These are phyloP conservation scores for Tyrophagus putrescentiae DNA, from an alignment of 1,140 invertebrate genomes.

Conservation along the genomic window DNA sequence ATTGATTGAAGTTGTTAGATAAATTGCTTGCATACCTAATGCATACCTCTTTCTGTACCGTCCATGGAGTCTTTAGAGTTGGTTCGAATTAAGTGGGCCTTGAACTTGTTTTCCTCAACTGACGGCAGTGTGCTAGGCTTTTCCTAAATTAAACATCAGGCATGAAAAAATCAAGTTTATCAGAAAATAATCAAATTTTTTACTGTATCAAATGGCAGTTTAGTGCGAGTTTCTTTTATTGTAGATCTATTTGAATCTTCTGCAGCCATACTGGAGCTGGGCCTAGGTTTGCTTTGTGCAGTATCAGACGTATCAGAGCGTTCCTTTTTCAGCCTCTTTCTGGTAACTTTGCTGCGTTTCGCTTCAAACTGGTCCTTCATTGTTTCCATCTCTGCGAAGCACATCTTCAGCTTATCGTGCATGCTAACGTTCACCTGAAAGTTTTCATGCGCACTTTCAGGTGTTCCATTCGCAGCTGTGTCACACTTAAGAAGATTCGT, in stretches of 20 bases:
- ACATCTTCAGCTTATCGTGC: slow-evolving; percentile 13
- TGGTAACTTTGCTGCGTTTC: too few species aligned
- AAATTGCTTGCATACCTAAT: background rate
- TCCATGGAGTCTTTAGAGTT: slow-evolving; percentile 6
- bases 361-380: slow-evolving; percentile 12
- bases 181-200: too few species aligned
- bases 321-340: too few species aligned
- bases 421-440: background rate
- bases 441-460: background rate
- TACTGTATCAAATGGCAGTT: too few species aligned
- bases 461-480: background rate
- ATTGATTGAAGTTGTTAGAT: background rate
- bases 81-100: slow-evolving; percentile 11
- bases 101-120: background rate
- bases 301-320: too few species aligned
- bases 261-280: too few species aligned
- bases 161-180: background rate
- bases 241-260: too few species aligned
- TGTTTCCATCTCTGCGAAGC: slow-evolving; percentile 12
- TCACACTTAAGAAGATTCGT: background rate
- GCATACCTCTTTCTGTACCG: background rate
- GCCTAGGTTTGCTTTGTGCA: too few species aligned
- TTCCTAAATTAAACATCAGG: background rate
- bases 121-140: background rate
- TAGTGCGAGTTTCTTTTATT: too few species aligned